A percentile compares a stretch with the other conserved stretches of the same genome.
These are phyloP conservation scores for Endotricha flammealis DNA, from an alignment of 2,888 invertebrate genomes.

Conservation along the genomic window DNA sequence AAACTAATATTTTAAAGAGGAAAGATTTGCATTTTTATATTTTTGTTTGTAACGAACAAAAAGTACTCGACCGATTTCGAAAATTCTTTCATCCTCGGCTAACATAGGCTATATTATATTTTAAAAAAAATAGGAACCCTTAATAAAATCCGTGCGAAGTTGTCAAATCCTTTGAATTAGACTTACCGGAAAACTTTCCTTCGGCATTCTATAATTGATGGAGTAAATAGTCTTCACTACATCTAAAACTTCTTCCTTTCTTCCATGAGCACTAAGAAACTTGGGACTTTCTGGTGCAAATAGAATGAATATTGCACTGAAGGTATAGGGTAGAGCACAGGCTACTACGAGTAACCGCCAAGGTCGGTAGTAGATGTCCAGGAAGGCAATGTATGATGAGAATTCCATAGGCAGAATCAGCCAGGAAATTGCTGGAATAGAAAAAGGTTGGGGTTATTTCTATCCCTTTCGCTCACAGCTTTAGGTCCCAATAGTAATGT, in stretches of 20 bases:
- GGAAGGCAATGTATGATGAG: conserved; percentile 54
- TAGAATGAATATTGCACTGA: conserved; percentile 77
- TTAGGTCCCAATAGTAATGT: too few species aligned
- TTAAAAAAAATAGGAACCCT: too few species aligned
- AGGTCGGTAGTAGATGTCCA: conserved; percentile 80
- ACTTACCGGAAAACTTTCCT: conserved; percentile 54
- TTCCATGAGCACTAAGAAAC: conserved; percentile 81
- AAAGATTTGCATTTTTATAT: too few species aligned
- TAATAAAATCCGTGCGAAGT: too few species aligned
- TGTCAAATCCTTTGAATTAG: too few species aligned
- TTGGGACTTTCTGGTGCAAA: conserved; percentile 89
- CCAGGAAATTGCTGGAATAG: conserved; percentile 80
- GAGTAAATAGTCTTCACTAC: conserved; percentile 59
- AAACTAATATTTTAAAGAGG: too few species aligned
- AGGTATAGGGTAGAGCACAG: conserved; percentile 80
- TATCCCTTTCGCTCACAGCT: not conserved
- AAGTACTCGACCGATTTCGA: too few species aligned
- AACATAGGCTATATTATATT: too few species aligned
- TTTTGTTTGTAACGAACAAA: too few species aligned
- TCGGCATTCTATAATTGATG: conserved; percentile 41
- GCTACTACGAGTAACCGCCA: conserved; percentile 86
- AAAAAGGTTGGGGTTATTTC: conserved; percentile 2
- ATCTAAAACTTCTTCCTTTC: conserved; percentile 76
- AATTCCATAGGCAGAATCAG: conserved; percentile 80
- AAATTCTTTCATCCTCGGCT: too few species aligned